phyloP scores from a whole-genome alignment of 2,113 vertebrate species.

The Noctilio leporinus region DNA sequence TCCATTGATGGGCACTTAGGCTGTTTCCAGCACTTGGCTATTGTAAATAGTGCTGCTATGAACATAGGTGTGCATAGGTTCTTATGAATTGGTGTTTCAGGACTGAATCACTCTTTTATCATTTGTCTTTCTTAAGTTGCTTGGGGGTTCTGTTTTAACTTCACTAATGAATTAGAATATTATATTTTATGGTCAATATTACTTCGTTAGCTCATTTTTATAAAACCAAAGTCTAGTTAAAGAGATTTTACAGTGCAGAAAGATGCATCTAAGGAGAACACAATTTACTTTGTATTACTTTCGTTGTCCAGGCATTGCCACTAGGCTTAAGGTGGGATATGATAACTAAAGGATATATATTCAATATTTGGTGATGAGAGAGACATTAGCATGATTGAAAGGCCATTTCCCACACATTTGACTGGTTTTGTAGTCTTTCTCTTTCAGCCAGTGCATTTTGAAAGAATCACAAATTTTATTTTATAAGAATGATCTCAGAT shows the following conservation, averaged over 20 bases:
- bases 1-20: too few species aligned
- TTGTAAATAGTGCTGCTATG: too few species aligned
- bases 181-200: not conserved
- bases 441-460: slow-evolving; percentile 46
- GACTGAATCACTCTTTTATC: not conserved
- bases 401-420: slow-evolving; percentile 23
- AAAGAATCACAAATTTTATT: slow-evolving; percentile 60
- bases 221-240: not conserved
- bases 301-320: not conserved
- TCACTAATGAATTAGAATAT: slow-evolving; percentile 9
- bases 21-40: too few species aligned
- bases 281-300: not conserved
- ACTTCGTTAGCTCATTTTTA: not conserved
- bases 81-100: too few species aligned
- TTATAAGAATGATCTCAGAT: slow-evolving; percentile 52
- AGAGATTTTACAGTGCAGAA: not conserved
- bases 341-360: slow-evolving; percentile 23
- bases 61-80: too few species aligned
- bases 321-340: not conserved
- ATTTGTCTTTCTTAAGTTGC: not conserved
- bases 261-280: not conserved
- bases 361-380: slow-evolving; percentile 50
- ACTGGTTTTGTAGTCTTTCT: slow-evolving; percentile 50
- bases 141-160: not conserved
- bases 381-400: slow-evolving; percentile 62